Evolutionary conservation across 1,140 invertebrate species (phyloP).

Genomic region (Camponotus vicinus): DNA sequence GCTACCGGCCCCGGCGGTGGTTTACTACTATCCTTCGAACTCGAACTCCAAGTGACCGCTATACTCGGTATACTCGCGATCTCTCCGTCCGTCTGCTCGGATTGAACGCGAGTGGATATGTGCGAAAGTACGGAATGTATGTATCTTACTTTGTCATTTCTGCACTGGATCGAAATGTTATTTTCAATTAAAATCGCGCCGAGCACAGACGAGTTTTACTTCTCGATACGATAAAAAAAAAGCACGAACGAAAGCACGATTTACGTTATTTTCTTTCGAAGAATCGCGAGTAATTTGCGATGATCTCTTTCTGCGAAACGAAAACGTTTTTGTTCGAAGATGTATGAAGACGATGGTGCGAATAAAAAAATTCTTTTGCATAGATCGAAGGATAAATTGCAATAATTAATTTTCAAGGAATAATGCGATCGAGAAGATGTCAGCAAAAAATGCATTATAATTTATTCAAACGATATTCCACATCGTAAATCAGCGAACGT

Average conservation of each 20-base stretch:
- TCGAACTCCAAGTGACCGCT: constrained; percentile 78
- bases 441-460: background rate
- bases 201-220: background rate
- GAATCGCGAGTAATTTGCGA: constrained; percentile 7
- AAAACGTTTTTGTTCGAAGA: constrained; percentile 21
- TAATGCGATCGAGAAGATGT: background rate
- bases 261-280: constrained; percentile 5
- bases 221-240: constrained; percentile 35
- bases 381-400: background rate
- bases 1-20: constrained; percentile 93
- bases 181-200: background rate
- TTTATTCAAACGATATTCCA: constrained; percentile 4
- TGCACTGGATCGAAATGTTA: constrained; percentile 16
- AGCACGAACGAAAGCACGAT: constrained; percentile 27
- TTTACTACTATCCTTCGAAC: constrained; percentile 93
- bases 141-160: constrained; percentile 4
- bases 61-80: background rate
- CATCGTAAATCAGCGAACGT: background rate
- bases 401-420: background rate
- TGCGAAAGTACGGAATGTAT: background rate
- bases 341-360: constrained; percentile 15
- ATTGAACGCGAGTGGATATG: background rate
- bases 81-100: constrained; percentile 57
- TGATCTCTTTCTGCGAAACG: constrained; percentile 39
- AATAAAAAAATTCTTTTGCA: constrained; percentile 54